These are phyloP conservation scores for Diprion similis DNA, from an alignment of 1,140 invertebrate species.

Conservation along the genomic window DNA sequence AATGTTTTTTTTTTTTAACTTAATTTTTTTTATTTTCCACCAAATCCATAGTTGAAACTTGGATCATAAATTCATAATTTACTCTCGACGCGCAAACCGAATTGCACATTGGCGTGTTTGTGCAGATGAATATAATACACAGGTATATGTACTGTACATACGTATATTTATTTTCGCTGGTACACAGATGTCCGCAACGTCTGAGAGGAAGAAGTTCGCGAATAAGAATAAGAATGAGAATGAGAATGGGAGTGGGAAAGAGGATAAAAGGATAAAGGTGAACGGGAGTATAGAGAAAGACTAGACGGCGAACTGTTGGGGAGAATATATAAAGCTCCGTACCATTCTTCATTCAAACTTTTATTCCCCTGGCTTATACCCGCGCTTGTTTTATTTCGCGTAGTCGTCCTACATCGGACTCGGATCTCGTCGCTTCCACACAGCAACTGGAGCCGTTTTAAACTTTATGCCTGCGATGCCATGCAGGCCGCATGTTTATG, in stretches of 20 bases:
- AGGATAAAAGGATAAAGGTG: not conserved
- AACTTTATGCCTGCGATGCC: not conserved
- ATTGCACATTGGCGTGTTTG: no score
- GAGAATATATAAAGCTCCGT: not conserved
- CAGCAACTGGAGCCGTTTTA: not conserved
- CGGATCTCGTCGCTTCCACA: not conserved
- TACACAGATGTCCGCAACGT: not conserved
- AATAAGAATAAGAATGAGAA: slow-evolving; percentile 1
- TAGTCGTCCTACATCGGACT: slow-evolving; percentile 2
- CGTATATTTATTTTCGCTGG: no score
- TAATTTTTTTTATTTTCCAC: no score
- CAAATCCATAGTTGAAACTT: no score
- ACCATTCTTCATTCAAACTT: slow-evolving; percentile 4
- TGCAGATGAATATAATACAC: no score
- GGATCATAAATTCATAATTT: no score
- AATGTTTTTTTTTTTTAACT: no score
- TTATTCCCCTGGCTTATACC: slow-evolving; percentile 6
- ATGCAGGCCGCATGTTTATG: not conserved
- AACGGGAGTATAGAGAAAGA: not conserved
- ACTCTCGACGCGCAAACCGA: no score
- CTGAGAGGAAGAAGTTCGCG: not conserved
- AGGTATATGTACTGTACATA: no score
- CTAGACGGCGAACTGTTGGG: slow-evolving; percentile 3
- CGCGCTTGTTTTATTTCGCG: not conserved
- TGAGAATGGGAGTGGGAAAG: not conserved